Conservation (phyloP, 2,113 vertebrate species). For the Potamarius usumacintae region DNA sequence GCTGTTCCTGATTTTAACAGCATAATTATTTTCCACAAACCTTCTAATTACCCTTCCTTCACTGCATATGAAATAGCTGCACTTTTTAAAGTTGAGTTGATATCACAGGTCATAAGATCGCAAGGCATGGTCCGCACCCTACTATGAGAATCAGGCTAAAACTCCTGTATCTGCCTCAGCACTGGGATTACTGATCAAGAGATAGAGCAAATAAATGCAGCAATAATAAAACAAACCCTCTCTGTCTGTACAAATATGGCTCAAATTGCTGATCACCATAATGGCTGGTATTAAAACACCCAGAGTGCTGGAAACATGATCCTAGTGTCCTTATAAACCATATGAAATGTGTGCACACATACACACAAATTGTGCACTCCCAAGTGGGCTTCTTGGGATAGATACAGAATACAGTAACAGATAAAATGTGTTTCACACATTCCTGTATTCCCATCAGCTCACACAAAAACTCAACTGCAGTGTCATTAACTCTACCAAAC, state of each 20-base stretch:
- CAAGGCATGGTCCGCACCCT: constrained; percentile 33
- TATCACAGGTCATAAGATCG: neutral
- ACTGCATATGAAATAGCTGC: neutral
- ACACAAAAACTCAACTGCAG: constrained; percentile 42
- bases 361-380: neutral
- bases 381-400: neutral
- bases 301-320: constrained; percentile 54
- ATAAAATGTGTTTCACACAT: neutral
- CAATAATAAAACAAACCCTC: constrained; percentile 6
- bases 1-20: neutral
- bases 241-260: neutral
- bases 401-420: neutral
- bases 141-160: constrained; percentile 38
- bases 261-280: constrained; percentile 15
- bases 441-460: constrained; percentile 36
- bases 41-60: neutral
- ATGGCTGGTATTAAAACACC: constrained; percentile 29
- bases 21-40: neutral
- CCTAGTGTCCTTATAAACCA: constrained; percentile 52
- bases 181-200: constrained; percentile 30
- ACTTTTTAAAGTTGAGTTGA: neutral
- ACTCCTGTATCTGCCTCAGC: neutral
- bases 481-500: constrained; percentile 16
- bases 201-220: constrained; percentile 3
- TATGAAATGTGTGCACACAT: constrained; percentile 26